These are phyloP conservation scores for Pediacus dermestoides DNA, from an alignment of 2,888 invertebrate species.

Conservation along the genomic window DNA sequence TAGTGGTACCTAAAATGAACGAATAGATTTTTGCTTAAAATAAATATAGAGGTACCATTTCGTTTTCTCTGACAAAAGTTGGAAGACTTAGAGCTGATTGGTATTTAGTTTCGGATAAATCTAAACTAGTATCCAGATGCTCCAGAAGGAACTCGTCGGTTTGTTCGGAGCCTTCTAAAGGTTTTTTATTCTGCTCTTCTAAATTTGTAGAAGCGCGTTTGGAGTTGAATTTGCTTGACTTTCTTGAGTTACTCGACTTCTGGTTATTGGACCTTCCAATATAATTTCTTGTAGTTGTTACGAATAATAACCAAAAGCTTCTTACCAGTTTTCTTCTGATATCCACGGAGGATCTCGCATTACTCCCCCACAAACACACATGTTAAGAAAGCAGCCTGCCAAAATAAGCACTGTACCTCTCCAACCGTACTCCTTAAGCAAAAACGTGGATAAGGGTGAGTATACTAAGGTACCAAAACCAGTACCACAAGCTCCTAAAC, in stretches of 20 bases:
- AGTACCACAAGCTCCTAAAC: constrained; percentile 83
- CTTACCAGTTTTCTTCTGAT: constrained; percentile 59
- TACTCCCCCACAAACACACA: constrained; percentile 80
- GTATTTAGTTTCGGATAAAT: constrained; percentile 48
- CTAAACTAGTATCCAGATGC: constrained; percentile 59
- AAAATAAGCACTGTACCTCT: constrained; percentile 75
- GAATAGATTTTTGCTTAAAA: not conserved
- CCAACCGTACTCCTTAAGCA: constrained; percentile 80
- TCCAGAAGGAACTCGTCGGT: constrained; percentile 65
- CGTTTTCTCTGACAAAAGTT: constrained; percentile 66
- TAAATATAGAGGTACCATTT: constrained; percentile 55
- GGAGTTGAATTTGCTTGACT: constrained; percentile 38
- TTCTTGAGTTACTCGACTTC: constrained; percentile 30
- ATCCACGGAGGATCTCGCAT: constrained; percentile 90
- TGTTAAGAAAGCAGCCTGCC: constrained; percentile 79
- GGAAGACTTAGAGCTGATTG: constrained; percentile 72
- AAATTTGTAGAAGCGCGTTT: constrained; percentile 51
- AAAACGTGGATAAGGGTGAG: constrained; percentile 78
- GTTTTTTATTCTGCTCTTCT: constrained; percentile 61
- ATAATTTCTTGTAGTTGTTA: too few relatives aligned
- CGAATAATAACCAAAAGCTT: constrained; percentile 19
- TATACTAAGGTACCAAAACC: constrained; percentile 87
- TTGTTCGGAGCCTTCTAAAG: constrained; percentile 67
- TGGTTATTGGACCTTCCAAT: constrained; percentile 23
- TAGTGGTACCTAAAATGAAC: constrained; percentile 58